Evolutionary conservation across 2,888 invertebrate species (phyloP).

Genomic region (Plebejus anna): DNA sequence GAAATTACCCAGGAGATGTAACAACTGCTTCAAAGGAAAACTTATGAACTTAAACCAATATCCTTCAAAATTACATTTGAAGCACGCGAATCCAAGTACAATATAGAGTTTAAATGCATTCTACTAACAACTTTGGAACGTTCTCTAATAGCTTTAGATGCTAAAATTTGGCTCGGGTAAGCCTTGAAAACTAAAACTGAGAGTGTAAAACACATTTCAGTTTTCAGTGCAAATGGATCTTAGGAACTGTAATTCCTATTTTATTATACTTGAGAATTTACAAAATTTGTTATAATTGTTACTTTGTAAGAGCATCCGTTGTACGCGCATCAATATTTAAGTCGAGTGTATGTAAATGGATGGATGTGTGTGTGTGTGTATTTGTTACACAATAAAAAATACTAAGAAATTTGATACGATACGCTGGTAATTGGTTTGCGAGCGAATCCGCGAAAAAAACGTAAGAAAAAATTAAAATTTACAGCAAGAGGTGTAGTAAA

Average conservation of each 20-base stretch:
- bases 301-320: too few species aligned
- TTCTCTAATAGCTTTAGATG: slow-evolving; percentile 20
- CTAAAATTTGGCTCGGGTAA: slow-evolving; percentile 21
- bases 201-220: slow-evolving; percentile 12
- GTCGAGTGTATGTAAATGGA: too few species aligned
- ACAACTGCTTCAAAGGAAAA: neutral
- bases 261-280: neutral
- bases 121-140: slow-evolving; percentile 21
- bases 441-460: too few species aligned
- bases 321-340: too few species aligned
- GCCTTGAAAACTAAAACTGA: slow-evolving; percentile 15
- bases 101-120: slow-evolving; percentile 20
- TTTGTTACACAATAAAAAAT: too few species aligned
- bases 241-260: neutral
- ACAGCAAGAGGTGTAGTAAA: too few species aligned
- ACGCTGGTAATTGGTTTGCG: too few species aligned
- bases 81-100: slow-evolving; percentile 4
- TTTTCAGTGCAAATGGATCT: neutral
- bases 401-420: too few species aligned
- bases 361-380: too few species aligned
- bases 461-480: too few species aligned
- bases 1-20: too few species aligned
- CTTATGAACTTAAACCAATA: neutral
- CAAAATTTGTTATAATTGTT: neutral
- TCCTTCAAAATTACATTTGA: slow-evolving; percentile 11